Evolutionary conservation across 1,140 invertebrate genomes (phyloP).

Genomic region (Meloidogyne exigua): DNA sequence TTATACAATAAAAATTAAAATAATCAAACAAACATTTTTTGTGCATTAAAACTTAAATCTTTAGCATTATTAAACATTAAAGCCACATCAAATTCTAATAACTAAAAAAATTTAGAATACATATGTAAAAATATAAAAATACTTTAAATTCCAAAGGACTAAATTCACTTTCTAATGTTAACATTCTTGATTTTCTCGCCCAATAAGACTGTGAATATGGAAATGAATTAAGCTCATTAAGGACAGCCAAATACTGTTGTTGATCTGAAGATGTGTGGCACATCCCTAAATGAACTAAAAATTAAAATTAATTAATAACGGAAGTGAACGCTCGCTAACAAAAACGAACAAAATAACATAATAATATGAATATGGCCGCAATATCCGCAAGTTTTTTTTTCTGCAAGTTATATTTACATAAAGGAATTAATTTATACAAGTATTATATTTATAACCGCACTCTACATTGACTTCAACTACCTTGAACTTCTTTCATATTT

Average conservation of each 20-base stretch:
- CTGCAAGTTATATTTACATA: no score
- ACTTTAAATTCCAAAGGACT: constrained; percentile 4
- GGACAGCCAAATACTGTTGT: not conserved
- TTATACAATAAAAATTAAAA: not conserved
- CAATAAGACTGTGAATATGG: constrained; percentile 18
- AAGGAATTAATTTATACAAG: no score
- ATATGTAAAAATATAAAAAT: no score
- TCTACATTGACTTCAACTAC: no score
- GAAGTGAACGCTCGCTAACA: no score
- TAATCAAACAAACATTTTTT: constrained; percentile 24
- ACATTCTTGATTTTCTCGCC: constrained; percentile 26
- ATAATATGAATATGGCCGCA: no score
- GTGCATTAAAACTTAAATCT: constrained; percentile 7
- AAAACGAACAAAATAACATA: no score
- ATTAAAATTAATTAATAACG: no score
- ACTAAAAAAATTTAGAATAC: not conserved
- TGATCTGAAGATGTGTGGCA: not conserved
- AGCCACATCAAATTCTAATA: constrained; percentile 31
- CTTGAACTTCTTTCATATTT: no score
- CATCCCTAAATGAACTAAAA: no score
- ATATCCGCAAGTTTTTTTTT: no score
- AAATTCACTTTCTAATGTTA: constrained; percentile 24
- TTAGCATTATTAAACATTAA: constrained; percentile 26
- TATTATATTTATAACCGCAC: no score
- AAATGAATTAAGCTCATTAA: constrained; percentile 7